Conservation (phyloP, 2,888 invertebrate genomes). For the Drosophila mimica region DNA sequence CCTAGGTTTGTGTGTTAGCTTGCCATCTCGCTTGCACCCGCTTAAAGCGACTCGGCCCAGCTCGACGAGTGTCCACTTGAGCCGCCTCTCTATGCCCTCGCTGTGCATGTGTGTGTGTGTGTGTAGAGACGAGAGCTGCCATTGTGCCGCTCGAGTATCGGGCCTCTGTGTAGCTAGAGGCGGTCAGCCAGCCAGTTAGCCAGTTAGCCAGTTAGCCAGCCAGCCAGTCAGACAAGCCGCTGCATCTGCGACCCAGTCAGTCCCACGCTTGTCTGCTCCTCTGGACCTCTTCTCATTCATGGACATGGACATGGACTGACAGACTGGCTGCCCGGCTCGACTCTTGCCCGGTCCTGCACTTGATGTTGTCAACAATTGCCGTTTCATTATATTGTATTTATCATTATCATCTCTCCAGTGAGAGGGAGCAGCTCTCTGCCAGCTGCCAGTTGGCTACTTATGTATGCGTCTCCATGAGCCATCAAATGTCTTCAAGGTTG, state of each 20-base stretch:
- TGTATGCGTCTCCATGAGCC: constrained; percentile 12
- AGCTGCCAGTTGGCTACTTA: constrained; percentile 10
- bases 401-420: constrained; percentile 66
- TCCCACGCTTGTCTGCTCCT: constrained; percentile 9
- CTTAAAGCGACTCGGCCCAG: constrained; percentile 16
- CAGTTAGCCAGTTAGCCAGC: constrained; percentile 54
- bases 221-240: constrained; percentile 62
- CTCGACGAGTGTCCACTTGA: constrained; percentile 76
- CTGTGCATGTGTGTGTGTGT: constrained; percentile 21
- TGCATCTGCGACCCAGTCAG: constrained; percentile 25
- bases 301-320: constrained; percentile 4
- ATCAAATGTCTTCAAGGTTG: constrained; percentile 16
- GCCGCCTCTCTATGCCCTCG: constrained; percentile 54
- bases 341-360: constrained; percentile 54
- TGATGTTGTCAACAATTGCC: constrained; percentile 77
- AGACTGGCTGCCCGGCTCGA: not conserved
- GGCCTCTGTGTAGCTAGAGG: constrained; percentile 34
- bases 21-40: constrained; percentile 48
- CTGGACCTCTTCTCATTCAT: constrained; percentile 36
- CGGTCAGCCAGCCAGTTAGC: constrained; percentile 10
- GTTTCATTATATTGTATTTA: constrained; percentile 78
- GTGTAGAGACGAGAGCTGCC: constrained; percentile 43
- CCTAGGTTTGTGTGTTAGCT: constrained; percentile 39
- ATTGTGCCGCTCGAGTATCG: constrained; percentile 62
- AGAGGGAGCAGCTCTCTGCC: constrained; percentile 14